Percentiles rank a stretch among this genome's conserved stretches.
Evolutionary conservation across 2,888 invertebrate genomes (phyloP).

Genomic region (Dasysyrphus albostriatus): DNA sequence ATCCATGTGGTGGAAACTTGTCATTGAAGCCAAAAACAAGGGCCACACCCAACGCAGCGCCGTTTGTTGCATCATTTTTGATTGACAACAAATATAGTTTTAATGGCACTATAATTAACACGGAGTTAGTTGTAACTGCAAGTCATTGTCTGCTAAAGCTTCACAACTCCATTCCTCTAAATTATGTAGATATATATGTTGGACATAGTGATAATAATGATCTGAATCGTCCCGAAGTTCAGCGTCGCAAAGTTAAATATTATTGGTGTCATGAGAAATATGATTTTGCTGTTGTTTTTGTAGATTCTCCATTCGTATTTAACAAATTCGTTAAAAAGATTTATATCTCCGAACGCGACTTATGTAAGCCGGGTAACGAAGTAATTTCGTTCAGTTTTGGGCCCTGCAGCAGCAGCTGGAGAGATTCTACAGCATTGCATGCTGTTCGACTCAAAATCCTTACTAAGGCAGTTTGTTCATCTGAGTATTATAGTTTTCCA

Average conservation of each 20-base stretch:
- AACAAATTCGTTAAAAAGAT: background rate
- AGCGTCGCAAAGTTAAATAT: background rate
- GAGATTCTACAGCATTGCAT: background rate
- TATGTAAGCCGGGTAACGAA: background rate
- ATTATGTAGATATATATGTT: too few relatives aligned
- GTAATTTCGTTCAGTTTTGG: background rate
- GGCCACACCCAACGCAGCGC: background rate
- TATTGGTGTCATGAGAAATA: background rate
- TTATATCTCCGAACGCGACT: background rate
- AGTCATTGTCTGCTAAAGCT: too few relatives aligned
- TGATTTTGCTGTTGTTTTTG: background rate
- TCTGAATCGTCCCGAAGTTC: background rate
- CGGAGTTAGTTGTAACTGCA: background rate
- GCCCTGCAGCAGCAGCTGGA: fast-evolving
- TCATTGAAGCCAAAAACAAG: background rate
- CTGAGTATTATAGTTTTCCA: too few relatives aligned
- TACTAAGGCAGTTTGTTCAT: fast-evolving
- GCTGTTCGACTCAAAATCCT: background rate
- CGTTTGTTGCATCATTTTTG: background rate
- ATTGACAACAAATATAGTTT: background rate
- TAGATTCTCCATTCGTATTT: background rate
- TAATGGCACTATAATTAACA: background rate
- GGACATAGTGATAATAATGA: background rate
- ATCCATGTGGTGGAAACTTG: too few relatives aligned
- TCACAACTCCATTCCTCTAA: too few relatives aligned